A percentile compares a stretch with the other conserved stretches of the same genome.
Conservation (phyloP, 35 echinoderm and acorn worm species). For the Lytechinus pictus region DNA sequence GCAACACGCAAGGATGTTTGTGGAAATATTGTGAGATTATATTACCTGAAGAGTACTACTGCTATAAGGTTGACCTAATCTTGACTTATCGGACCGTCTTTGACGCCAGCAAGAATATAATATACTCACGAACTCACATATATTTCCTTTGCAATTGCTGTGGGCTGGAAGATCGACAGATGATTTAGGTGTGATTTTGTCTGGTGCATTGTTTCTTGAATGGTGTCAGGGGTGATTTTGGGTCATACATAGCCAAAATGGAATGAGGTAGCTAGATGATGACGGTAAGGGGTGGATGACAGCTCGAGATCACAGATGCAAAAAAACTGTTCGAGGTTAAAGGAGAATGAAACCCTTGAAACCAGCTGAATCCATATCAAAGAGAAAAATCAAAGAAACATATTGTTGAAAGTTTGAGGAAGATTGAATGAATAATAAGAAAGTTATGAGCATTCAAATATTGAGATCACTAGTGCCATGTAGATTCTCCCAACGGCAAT, state of each 20-base stretch:
- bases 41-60: slow-evolving; percentile 28
- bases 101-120: background rate
- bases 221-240: background rate
- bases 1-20: background rate
- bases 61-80: slow-evolving; percentile 1
- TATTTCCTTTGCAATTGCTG: background rate
- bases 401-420: too few species aligned
- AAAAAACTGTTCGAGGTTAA: too few species aligned
- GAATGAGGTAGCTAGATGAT: background rate
- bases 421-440: too few species aligned
- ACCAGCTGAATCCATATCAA: too few species aligned
- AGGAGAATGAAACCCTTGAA: too few species aligned
- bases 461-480: too few species aligned
- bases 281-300: background rate
- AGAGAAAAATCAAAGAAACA: too few species aligned
- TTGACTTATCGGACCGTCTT: slow-evolving; percentile 4
- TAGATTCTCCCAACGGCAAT: too few species aligned
- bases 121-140: background rate
- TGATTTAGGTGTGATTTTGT: background rate
- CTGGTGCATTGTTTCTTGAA: background rate
- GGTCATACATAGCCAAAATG: background rate
- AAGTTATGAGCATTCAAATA: too few species aligned
- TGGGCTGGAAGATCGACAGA: background rate
- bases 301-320: background rate
- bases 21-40: slow-evolving; percentile 16